phyloP scores from a whole-genome alignment of 1,140 invertebrate species.

The Aphelenchoides besseyi region DNA sequence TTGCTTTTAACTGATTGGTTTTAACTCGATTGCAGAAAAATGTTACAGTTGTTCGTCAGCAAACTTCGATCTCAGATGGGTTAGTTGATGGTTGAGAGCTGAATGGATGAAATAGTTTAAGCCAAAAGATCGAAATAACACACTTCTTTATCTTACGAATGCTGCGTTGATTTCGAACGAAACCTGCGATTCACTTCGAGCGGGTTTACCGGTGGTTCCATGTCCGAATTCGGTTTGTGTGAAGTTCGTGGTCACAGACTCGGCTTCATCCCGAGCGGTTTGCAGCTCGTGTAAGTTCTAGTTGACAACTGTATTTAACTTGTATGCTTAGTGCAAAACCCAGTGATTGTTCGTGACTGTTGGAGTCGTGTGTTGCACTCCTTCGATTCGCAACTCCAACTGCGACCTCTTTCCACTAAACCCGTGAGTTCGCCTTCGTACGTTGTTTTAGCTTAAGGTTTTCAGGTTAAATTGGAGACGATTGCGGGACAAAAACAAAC shows the following conservation, averaged over 20 bases:
- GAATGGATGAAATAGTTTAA: slow-evolving; percentile 27
- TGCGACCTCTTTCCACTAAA: slow-evolving; percentile 15
- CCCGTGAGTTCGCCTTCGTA: slow-evolving; percentile 15
- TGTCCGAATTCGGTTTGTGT: slow-evolving; percentile 50
- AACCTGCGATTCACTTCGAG: slow-evolving; percentile 37
- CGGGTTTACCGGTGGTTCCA: slow-evolving; percentile 38
- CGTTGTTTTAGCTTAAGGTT: neutral
- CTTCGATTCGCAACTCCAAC: slow-evolving; percentile 4
- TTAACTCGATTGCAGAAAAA: slow-evolving; percentile 34
- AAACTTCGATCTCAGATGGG: slow-evolving; percentile 40
- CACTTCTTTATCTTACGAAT: slow-evolving; percentile 41
- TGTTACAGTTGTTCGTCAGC: slow-evolving; percentile 52
- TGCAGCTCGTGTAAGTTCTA: slow-evolving; percentile 41
- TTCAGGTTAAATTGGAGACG: slow-evolving; percentile 37
- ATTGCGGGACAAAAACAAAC: slow-evolving; percentile 22
- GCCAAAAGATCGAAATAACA: slow-evolving; percentile 47
- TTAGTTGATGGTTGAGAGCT: slow-evolving; percentile 20
- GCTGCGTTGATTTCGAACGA: slow-evolving; percentile 45
- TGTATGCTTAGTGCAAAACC: slow-evolving; percentile 33
- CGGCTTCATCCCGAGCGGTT: slow-evolving; percentile 44
- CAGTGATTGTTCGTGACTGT: slow-evolving; percentile 49
- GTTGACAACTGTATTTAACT: neutral
- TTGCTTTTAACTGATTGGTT: neutral
- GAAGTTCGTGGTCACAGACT: slow-evolving; percentile 48
- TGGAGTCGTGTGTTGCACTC: slow-evolving; percentile 44